Base-by-base conservation (phyloP, 2,888 invertebrate genomes). In the Nemurella pictetii region DNA sequence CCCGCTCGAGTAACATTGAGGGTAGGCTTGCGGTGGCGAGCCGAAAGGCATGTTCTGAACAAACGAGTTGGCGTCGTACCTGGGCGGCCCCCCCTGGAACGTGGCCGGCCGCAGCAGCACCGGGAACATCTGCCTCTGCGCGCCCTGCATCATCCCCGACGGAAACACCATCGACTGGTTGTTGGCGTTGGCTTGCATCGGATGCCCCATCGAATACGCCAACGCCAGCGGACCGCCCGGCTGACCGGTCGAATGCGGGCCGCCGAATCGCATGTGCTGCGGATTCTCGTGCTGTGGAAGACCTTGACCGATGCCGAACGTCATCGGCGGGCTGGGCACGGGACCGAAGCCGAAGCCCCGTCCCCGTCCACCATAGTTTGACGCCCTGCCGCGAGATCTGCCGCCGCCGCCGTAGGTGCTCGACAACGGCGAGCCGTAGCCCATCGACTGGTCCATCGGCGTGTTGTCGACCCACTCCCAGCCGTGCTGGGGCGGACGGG, bases 41-140 rank as follows among this genome's bases (percentile, higher is more conserved):
- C 78, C 28, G 78, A 78, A 78, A 30, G 78, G 29, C 75, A 75
- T 27, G 75, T 26, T 27, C 28, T 75, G 75, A 27, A 26, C 75
- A 15, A 27, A 75, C 26, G 75, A 75, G 75, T 75, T 75, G 28
- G 29, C 7, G 29, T 78, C 78, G 30, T 29, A 78, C 15, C 28
- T 29, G 9, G 78, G 28, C 4, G 78, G 28, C 75, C 75, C 75
- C 5, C 30, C 30, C 20, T 28, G 29, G 78, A 78, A 78, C 4
- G 29, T n/a, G 30, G 30, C 30, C n/a, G 29, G 78, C 30, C 78
- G 78, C 29, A 78, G 78, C 29, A 78, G 78, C 7, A 78, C 78
- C 0, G 78, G 78, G 30, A 78, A 78, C 29, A 29, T 27, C 12
- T 5, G 78, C 29, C 30, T 29, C 78, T 28, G 78, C 0, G 3